Evolutionary conservation across 1,140 invertebrate species (phyloP).

Genomic region (Zaprionus davidi): DNA sequence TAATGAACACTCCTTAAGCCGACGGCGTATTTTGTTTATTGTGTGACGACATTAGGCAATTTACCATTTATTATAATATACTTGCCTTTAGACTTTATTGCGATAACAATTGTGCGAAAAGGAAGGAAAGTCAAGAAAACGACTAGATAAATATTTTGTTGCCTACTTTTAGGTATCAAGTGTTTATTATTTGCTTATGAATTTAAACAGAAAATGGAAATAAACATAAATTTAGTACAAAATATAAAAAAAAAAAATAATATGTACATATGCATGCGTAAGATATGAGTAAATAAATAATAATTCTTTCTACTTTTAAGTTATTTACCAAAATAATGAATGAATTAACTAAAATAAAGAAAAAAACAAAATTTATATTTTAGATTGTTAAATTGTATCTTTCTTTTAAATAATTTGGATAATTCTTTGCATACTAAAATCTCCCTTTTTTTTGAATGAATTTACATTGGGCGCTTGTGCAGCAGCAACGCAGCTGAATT

Average conservation of each 20-base stretch:
- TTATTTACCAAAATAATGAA: background rate
- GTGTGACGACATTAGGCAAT: conserved; percentile 48
- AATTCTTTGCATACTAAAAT: background rate
- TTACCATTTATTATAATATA: conserved; percentile 45
- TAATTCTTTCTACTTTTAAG: too few relatives aligned
- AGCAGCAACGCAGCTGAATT: conserved; percentile 21
- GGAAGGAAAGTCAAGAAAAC: background rate
- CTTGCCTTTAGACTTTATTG: conserved; percentile 6
- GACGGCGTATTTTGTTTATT: conserved; percentile 48
- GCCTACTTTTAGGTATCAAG: background rate
- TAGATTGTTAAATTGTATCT: background rate
- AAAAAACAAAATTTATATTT: background rate
- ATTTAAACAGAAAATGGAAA: background rate
- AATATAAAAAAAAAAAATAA: background rate
- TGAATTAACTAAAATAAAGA: background rate
- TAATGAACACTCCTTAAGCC: conserved; percentile 46
- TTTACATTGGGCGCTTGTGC: background rate
- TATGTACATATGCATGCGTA: too few relatives aligned
- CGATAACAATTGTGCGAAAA: background rate
- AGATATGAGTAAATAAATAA: too few relatives aligned
- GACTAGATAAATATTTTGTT: conserved; percentile 2
- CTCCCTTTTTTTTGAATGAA: background rate
- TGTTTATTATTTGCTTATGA: background rate
- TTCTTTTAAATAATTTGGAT: background rate
- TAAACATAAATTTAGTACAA: background rate